phyloP scores from a whole-genome alignment of 2,113 vertebrate species.

The Seriola quinqueradiata region DNA sequence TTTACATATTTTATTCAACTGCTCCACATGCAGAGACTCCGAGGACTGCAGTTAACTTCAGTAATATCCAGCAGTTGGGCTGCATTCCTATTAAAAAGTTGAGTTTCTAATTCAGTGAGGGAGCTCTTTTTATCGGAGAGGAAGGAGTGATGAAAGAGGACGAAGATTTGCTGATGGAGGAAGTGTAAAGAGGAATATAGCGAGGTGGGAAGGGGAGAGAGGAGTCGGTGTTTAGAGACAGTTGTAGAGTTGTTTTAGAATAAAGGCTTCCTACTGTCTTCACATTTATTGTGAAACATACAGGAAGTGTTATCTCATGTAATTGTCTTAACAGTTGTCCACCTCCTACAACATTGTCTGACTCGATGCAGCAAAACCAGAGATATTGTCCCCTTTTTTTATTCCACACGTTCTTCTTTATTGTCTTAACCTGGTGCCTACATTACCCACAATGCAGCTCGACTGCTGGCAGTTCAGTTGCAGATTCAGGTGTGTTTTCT shows the following conservation, averaged over 20 bases:
- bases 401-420: not conserved
- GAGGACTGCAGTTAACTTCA: not conserved
- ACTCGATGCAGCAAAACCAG: no score
- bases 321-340: no score
- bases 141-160: not conserved
- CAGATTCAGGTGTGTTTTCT: no score
- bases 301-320: no score
- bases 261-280: no score
- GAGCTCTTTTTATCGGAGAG: not conserved
- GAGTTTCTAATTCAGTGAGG: not conserved
- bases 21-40: not conserved
- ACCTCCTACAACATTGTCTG: no score
- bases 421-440: not conserved
- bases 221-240: no score
- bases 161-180: not conserved
- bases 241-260: no score
- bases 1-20: constrained; percentile 14
- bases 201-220: no score
- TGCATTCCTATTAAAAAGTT: not conserved
- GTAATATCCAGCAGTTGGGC: not conserved
- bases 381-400: no score
- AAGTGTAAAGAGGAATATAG: not conserved
- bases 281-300: no score
- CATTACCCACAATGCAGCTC: not conserved
- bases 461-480: no score